Conservation (phyloP, 2,113 vertebrate genomes). For the Halichoeres trimaculatus region DNA sequence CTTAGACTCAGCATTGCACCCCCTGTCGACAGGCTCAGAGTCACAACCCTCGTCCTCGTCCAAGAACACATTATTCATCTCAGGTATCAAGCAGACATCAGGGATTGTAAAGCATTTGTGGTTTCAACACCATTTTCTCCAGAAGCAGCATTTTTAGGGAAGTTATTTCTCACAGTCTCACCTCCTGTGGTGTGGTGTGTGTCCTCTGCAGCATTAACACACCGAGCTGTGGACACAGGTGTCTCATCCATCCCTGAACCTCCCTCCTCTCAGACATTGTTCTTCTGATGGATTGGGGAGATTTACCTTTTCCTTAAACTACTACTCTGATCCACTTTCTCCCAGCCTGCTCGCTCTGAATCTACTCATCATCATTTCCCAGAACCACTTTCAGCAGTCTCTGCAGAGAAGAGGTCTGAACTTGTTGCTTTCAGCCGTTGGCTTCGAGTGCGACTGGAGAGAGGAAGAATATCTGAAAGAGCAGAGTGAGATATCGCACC, state of each 20-base stretch:
- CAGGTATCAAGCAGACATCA: too few relatives aligned
- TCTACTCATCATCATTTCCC: constrained; percentile 27
- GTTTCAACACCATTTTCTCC: too few relatives aligned
- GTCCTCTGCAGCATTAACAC: constrained; percentile 8
- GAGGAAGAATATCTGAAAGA: constrained; percentile 8
- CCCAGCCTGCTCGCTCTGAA: background rate
- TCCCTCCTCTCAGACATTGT: constrained; percentile 26
- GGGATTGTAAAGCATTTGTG: too few relatives aligned
- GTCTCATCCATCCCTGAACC: constrained; percentile 30
- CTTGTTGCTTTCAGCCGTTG: constrained; percentile 3
- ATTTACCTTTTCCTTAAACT: constrained; percentile 38
- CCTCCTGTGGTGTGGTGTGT: background rate
- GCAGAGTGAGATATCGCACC: background rate
- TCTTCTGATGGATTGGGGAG: constrained; percentile 25
- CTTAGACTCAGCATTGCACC: too few relatives aligned
- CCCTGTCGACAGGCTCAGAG: too few relatives aligned
- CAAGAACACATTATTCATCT: too few relatives aligned
- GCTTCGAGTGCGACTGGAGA: constrained; percentile 3
- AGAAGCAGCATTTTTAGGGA: too few relatives aligned
- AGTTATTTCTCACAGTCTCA: too few relatives aligned
- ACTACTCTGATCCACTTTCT: constrained; percentile 11
- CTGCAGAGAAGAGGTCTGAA: background rate
- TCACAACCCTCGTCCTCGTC: too few relatives aligned
- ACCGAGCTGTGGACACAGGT: background rate
- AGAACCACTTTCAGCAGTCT: constrained; percentile 25